Conservation (phyloP, 2,797 vertebrate genomes). For the Momotus momota region DNA sequence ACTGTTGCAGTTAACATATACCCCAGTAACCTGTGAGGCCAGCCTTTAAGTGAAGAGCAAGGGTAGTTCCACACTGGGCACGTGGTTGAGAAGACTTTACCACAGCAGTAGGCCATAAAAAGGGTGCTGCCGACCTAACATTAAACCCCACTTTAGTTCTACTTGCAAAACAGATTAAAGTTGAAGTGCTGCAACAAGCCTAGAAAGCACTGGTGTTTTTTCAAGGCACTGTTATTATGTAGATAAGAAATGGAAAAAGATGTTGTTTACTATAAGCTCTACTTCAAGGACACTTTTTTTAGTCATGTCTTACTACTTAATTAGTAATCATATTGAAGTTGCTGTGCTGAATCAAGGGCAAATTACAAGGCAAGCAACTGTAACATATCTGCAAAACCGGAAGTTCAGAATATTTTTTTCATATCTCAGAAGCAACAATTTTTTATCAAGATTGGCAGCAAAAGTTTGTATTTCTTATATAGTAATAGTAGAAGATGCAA, state of each 20-base stretch:
- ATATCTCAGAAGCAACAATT: background rate
- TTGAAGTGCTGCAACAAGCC: background rate
- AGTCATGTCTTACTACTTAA: background rate
- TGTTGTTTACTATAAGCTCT: slow-evolving; percentile 18
- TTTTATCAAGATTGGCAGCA: background rate
- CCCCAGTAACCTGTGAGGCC: background rate
- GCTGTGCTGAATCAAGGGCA: background rate
- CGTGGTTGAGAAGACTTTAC: background rate
- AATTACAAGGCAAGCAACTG: background rate
- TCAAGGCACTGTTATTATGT: background rate
- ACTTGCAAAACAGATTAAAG: background rate
- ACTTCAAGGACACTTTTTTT: background rate
- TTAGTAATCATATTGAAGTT: background rate
- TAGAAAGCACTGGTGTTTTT: background rate
- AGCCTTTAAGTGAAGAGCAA: background rate
- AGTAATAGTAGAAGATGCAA: background rate
- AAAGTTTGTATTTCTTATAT: background rate
- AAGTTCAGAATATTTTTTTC: background rate
- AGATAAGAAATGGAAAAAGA: slow-evolving; percentile 1
- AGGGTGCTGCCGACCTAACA: rapidly evolving
- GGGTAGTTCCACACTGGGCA: background rate
- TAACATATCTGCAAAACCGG: background rate
- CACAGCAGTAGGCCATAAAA: background rate
- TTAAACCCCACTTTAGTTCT: background rate
- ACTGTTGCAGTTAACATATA: background rate